phyloP scores from a whole-genome alignment of 1,140 invertebrate species.

The Ladona fulva region DNA sequence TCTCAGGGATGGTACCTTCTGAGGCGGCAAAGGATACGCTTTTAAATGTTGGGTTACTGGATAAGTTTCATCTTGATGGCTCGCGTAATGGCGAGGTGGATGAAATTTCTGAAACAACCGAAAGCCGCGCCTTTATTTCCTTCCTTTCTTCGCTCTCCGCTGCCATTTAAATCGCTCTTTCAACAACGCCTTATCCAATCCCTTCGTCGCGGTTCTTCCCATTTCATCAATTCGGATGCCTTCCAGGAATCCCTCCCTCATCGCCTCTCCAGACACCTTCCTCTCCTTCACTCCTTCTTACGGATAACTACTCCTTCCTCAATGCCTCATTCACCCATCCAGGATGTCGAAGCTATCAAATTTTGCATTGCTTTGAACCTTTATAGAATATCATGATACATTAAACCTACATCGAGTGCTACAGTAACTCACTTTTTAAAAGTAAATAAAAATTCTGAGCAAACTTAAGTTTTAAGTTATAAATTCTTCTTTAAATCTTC shows the following conservation, averaged over 20 bases:
- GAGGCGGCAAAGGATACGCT: neutral
- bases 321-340: no score
- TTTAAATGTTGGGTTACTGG: neutral
- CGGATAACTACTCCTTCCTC: no score
- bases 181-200: neutral
- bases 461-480: no score
- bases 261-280: neutral
- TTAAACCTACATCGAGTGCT: no score
- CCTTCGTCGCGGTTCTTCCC: neutral
- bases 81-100: neutral
- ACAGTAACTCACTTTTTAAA: no score
- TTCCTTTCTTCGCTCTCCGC: neutral
- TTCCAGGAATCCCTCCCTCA: no score
- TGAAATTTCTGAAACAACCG: neutral
- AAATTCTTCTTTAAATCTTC: no score
- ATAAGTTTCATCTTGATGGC: slow-evolving; percentile 3
- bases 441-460: no score
- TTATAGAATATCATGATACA: no score
- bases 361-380: no score
- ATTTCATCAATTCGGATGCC: no score
- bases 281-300: neutral
- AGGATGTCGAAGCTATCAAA: no score
- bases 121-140: neutral
- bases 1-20: neutral
- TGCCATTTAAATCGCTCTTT: neutral